Evolutionary conservation across 1,140 invertebrate genomes (phyloP).

Genomic region (Cotesia glomerata): DNA sequence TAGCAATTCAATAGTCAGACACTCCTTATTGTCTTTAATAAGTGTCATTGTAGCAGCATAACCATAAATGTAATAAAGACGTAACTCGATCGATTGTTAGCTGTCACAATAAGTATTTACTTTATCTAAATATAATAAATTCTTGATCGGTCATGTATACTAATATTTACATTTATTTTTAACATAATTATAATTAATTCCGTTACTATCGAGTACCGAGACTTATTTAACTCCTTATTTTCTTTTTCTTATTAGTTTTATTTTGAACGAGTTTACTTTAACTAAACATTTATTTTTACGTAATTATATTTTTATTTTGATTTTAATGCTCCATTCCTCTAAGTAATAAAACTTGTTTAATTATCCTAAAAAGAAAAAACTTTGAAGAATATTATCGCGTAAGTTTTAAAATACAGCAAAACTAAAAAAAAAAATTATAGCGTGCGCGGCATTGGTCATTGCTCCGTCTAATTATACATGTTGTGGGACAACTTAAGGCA

Average conservation of each 20-base stretch:
- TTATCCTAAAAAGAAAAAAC: not conserved
- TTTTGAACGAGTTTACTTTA: no score
- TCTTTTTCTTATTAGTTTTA: no score
- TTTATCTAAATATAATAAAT: not conserved
- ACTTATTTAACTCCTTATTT: no score
- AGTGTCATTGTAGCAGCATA: not conserved
- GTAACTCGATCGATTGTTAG: not conserved
- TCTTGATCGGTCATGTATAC: not conserved
- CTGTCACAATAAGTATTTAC: not conserved
- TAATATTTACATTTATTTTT: no score
- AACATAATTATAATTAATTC: no score
- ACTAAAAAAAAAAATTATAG: not conserved
- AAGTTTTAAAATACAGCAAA: not conserved
- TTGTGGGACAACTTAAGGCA: conserved; percentile 23
- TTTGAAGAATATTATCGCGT: not conserved
- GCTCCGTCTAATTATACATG: conserved; percentile 35
- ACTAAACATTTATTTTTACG: no score
- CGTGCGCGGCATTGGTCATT: conserved; percentile 29
- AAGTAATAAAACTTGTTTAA: not conserved
- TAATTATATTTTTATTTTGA: no score
- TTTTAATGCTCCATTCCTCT: no score
- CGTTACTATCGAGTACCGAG: no score
- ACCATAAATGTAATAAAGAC: conserved; percentile 1
- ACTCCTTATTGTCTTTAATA: conserved; percentile 9
- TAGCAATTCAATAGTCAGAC: not conserved